Percentiles rank a stretch among this genome's conserved stretches.
Conservation (phyloP, 2,797 vertebrate genomes). For the Peromyscus aztecus region DNA sequence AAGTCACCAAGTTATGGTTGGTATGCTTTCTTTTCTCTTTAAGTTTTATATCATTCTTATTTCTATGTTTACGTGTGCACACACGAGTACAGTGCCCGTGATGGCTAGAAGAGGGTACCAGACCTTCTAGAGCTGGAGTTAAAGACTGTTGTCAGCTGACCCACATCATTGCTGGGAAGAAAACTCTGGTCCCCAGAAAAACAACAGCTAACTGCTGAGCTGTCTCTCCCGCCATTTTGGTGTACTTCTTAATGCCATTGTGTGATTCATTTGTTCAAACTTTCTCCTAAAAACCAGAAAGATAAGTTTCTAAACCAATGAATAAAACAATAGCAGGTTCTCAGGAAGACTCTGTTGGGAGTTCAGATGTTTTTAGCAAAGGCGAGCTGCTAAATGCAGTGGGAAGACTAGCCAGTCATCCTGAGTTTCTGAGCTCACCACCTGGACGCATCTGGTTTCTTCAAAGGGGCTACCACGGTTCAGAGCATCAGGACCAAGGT, state of each 20-base stretch:
- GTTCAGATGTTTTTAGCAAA: slow-evolving; percentile 2
- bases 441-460: background rate
- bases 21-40: background rate
- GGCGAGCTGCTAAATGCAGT: background rate
- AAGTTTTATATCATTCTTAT: background rate
- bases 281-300: background rate
- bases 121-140: background rate
- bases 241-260: background rate
- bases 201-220: background rate
- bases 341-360: background rate
- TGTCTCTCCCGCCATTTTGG: fast-evolving
- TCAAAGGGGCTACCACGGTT: background rate
- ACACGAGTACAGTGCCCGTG: background rate
- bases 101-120: background rate
- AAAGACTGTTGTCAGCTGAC: background rate
- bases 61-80: background rate
- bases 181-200: background rate
- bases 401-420: background rate
- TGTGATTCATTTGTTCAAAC: background rate
- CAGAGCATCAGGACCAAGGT: background rate
- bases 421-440: background rate
- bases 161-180: background rate
- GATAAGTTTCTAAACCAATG: slow-evolving; percentile 1
- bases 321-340: background rate
- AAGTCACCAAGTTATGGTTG: background rate